Evolutionary conservation across 2,797 vertebrate species (phyloP).

Genomic region (Triplophysa bombifrons): DNA sequence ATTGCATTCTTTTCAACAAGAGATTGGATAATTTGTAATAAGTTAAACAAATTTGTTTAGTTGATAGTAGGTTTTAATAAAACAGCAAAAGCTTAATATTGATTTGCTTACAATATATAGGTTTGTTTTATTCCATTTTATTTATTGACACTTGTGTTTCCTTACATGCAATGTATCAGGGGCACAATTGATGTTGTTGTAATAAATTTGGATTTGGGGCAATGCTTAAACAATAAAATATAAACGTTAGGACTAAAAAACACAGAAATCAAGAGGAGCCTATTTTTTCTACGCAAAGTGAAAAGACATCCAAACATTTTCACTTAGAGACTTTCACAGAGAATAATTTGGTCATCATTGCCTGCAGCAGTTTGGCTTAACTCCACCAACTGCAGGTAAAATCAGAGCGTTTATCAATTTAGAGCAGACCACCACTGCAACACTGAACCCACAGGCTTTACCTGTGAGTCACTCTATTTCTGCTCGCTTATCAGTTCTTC

Average conservation of each 20-base stretch:
- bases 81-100: not conserved
- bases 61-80: not conserved
- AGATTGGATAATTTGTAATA: not conserved
- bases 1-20: not conserved
- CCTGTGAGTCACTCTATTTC: conserved; percentile 3
- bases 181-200: no score
- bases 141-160: no score
- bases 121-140: no score
- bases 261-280: no score
- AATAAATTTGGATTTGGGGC: no score
- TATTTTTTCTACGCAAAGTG: not conserved
- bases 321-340: conserved; percentile 4
- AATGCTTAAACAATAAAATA: no score
- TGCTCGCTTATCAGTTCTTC: conserved; percentile 24
- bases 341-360: conserved; percentile 14
- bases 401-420: conserved; percentile 35
- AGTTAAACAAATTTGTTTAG: not conserved
- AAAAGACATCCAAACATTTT: conserved; percentile 3
- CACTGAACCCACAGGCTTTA: conserved; percentile 20
- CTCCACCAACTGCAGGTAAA: conserved; percentile 17
- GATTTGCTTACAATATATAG: no score
- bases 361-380: conserved; percentile 1
- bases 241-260: no score
- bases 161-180: no score
- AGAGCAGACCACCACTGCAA: conserved; percentile 18